Conservation (phyloP, 2,797 vertebrate species). For the Rhabdophis nuchalis region DNA sequence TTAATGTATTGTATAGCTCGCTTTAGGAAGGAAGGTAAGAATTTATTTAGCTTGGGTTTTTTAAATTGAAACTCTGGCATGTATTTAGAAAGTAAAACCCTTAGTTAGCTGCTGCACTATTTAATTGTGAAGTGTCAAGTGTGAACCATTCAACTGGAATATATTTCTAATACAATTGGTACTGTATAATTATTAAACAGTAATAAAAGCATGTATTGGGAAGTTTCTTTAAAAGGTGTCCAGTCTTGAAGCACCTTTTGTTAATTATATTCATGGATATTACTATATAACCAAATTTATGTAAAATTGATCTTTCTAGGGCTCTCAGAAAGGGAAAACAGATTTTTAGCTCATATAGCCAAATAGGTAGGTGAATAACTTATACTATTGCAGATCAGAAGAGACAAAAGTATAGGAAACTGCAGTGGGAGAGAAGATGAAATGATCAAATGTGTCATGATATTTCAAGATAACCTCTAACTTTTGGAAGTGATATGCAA, state of each 20-base stretch:
- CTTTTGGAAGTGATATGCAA: not conserved
- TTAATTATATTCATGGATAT: not conserved
- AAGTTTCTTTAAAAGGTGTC: not conserved
- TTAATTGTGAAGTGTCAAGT: not conserved
- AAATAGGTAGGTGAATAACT: not conserved
- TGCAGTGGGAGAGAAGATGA: not conserved
- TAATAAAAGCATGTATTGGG: not conserved
- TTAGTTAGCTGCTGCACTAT: not conserved
- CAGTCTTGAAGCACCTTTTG: not conserved
- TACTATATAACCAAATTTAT: not conserved
- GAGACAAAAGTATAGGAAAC: not conserved
- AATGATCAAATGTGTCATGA: not conserved
- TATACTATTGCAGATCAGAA: not conserved
- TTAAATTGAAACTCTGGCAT: not conserved
- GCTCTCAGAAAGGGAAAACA: not conserved
- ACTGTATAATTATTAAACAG: not conserved
- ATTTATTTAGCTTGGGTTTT: not conserved
- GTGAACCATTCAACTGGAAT: not conserved
- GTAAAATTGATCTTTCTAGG: not conserved
- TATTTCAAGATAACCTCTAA: not conserved
- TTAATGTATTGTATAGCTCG: not conserved
- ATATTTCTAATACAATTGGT: not conserved
- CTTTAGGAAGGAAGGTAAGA: not conserved
- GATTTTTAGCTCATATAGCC: not conserved
- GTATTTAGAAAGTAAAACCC: not conserved